Evolutionary conservation across 1,140 invertebrate species (phyloP).

Genomic region (Drosophila guanche): DNA sequence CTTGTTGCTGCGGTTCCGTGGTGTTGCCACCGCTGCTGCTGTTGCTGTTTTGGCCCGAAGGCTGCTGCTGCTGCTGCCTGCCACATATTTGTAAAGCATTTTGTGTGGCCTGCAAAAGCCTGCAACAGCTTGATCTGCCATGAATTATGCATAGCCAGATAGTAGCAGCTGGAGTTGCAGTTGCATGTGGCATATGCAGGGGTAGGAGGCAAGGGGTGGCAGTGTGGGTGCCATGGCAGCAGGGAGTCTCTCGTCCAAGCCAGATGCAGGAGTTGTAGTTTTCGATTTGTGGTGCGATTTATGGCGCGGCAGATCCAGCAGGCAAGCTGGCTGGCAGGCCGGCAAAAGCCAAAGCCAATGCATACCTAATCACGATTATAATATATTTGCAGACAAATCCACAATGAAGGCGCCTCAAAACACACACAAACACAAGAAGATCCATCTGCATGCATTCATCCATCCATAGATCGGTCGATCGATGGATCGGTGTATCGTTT

Average conservation of each 20-base stretch:
- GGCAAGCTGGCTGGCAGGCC: conserved; percentile 1
- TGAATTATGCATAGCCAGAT: conserved; percentile 78
- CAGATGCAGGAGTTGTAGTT: conserved; percentile 41
- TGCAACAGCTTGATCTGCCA: conserved; percentile 69
- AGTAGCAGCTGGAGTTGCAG: conserved; percentile 34
- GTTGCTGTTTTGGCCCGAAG: conserved; percentile 47
- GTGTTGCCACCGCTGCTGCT: conserved; percentile 65
- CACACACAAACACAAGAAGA: conserved; percentile 12
- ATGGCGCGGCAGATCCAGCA: conserved; percentile 75
- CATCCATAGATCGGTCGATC: conserved; percentile 4
- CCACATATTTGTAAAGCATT: conserved; percentile 74
- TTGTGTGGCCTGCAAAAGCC: conserved; percentile 61
- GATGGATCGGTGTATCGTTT: conserved; percentile 16
- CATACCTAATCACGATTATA: conserved; percentile 78
- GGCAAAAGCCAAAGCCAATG: conserved; percentile 34
- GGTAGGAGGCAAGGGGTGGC: not conserved
- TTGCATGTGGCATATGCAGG: not conserved
- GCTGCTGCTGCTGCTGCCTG: conserved; percentile 38
- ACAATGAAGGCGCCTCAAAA: conserved; percentile 56
- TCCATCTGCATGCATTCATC: conserved; percentile 27
- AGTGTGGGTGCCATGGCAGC: not conserved
- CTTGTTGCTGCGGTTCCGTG: conserved; percentile 43
- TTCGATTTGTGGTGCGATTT: conserved; percentile 72
- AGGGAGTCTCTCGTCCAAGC: conserved; percentile 9
- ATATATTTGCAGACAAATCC: conserved; percentile 76